Percentiles rank a stretch among this genome's conserved stretches.
phyloP scores from a whole-genome alignment of 1,140 invertebrate species.

The Macrotrachela quadricornifera region DNA sequence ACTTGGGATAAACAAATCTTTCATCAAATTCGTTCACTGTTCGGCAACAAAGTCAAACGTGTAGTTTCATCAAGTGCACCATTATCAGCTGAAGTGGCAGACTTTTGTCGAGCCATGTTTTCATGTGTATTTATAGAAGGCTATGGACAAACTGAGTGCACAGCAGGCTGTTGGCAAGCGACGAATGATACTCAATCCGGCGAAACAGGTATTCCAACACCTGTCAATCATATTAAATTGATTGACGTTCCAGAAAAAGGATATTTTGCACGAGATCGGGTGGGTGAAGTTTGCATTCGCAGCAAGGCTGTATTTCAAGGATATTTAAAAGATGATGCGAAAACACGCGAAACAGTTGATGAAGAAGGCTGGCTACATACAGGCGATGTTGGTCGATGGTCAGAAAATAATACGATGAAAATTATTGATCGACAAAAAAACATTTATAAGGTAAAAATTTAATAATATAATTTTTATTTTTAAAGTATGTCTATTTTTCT shows the following conservation, averaged over 20 bases:
- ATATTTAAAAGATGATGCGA: constrained; percentile 42
- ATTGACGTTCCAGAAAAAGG: constrained; percentile 94
- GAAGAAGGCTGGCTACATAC: constrained; percentile 33
- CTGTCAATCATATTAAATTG: constrained; percentile 73
- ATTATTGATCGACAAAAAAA: constrained; percentile 89
- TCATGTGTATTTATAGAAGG: constrained; percentile 60
- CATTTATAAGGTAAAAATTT: too few species aligned
- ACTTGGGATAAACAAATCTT: constrained; percentile 54
- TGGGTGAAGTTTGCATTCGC: constrained; percentile 52
- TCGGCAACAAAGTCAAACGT: constrained; percentile 62
- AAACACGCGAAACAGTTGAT: constrained; percentile 30
- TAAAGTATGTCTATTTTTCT: too few species aligned
- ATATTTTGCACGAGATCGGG: constrained; percentile 45
- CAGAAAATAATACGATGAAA: constrained; percentile 37
- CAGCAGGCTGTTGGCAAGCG: constrained; percentile 70
- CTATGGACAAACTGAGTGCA: constrained; percentile 88
- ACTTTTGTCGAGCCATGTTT: constrained; percentile 71
- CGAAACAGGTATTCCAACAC: constrained; percentile 75
- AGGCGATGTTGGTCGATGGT: constrained; percentile 29
- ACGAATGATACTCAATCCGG: constrained; percentile 66
- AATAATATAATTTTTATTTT: too few species aligned
- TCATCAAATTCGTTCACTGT: constrained; percentile 59
- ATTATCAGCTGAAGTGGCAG: constrained; percentile 70
- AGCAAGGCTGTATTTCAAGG: constrained; percentile 51
- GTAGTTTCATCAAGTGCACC: constrained; percentile 86